phyloP scores from a whole-genome alignment of 2,888 invertebrate species.

The Pyrochroa serraticornis region DNA sequence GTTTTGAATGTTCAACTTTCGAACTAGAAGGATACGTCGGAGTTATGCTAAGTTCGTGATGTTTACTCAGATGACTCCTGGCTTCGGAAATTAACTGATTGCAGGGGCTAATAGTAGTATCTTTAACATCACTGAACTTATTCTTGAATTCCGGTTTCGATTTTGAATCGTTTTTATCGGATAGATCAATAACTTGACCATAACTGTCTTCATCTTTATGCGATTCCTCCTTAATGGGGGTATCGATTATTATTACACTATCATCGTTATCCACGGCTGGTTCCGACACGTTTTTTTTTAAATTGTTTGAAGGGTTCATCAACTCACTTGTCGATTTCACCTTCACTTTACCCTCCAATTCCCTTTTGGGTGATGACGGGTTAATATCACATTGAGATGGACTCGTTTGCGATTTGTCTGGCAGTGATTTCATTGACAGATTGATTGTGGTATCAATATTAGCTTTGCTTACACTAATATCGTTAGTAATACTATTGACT shows the following conservation, averaged over 20 bases:
- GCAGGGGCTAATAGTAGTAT: neutral
- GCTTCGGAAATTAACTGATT: too few relatives aligned
- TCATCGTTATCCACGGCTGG: slow-evolving; percentile 13
- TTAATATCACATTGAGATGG: slow-evolving; percentile 29
- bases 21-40: slow-evolving; percentile 22
- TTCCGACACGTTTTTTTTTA: slow-evolving; percentile 4
- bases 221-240: slow-evolving; percentile 3
- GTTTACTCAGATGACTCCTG: slow-evolving; percentile 22
- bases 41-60: slow-evolving; percentile 32
- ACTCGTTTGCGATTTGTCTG: slow-evolving; percentile 27
- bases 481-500: slow-evolving; percentile 10
- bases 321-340: slow-evolving; percentile 24
- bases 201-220: slow-evolving; percentile 32
- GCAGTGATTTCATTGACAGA: slow-evolving; percentile 22
- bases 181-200: slow-evolving; percentile 52
- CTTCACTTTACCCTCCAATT: slow-evolving; percentile 21
- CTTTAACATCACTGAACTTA: slow-evolving; percentile 16
- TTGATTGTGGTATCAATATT: slow-evolving; percentile 25
- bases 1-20: slow-evolving; percentile 12
- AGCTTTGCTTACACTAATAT: slow-evolving; percentile 37
- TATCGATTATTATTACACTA: slow-evolving; percentile 23
- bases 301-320: slow-evolving; percentile 18
- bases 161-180: slow-evolving; percentile 36
- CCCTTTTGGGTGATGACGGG: slow-evolving; percentile 20
- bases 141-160: slow-evolving; percentile 14